Evolutionary conservation across 2,797 vertebrate species (phyloP), one percentile per base, ranked within the genome.

Genomic region (Calcarius lapponicus): DNA sequence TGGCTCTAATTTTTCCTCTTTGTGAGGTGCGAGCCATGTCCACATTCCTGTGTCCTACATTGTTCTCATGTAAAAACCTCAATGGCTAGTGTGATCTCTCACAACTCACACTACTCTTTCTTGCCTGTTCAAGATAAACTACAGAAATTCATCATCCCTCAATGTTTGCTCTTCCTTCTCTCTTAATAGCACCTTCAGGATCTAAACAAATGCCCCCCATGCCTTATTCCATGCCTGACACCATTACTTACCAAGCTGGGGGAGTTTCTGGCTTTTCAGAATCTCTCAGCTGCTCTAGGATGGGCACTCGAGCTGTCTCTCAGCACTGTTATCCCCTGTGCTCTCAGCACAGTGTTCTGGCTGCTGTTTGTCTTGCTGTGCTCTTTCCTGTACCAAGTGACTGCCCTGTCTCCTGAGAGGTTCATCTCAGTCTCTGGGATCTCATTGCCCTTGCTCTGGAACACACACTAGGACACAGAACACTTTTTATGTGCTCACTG

Each of bases 401-500:
- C 40, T 53, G 40, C 26, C n/a, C 38, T 6, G 0, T n/a, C 38
- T 47, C 58, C 66, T 34, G 25, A n/a, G 38, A 15, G 32, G 24
- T 25, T 62, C 21, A 12, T 43, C 64, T 76, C 17, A 8, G 6
- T 43, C 31, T 61, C 40, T 58, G 40, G 17, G 16, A 20, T 40
- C 11, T 1, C 51, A 5, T 1, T 82, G 38, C 40, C 6, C 0
- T 57, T 56, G 36, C 7, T 48, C 20, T 50, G 17, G 57, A 50
- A 7, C 40, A 53, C 28, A 20, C 17, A 8, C 4, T 13, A 6
- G n/a, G 34, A 36, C 9, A 40, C 5, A 3, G 12, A 47, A 7
- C 0, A 1, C 11, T 54, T 45, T 40, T 26, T 62, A 16, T 74
- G 61, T 62, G 76, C 69, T 70, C 13, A 0, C 34, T 26, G 5